Conservation (phyloP, 2,113 vertebrate species). For the Tichodroma muraria region DNA sequence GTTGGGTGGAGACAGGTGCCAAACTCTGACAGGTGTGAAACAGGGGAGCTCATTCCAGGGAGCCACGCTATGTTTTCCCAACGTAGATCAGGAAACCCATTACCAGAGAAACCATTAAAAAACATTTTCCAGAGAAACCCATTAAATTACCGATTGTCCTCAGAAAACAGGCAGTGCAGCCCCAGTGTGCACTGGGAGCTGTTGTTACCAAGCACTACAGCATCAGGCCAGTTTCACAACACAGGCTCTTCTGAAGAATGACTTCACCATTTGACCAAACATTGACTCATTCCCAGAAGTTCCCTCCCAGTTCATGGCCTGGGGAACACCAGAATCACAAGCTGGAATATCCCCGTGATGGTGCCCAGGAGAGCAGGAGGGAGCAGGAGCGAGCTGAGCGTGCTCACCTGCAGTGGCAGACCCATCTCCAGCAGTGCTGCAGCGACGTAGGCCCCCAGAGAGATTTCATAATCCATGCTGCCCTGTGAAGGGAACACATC, state of each 20-base stretch:
- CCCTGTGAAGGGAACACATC: slow-evolving; percentile 57
- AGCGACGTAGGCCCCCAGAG: slow-evolving; percentile 77
- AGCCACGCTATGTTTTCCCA: background rate
- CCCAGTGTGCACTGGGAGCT: background rate
- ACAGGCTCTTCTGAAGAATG: background rate
- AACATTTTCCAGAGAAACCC: background rate
- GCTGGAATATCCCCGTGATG: rapidly evolving
- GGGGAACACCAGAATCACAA: background rate
- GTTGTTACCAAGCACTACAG: background rate
- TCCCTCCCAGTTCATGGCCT: background rate
- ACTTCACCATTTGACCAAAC: background rate
- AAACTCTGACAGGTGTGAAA: background rate
- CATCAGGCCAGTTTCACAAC: background rate
- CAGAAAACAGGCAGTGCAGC: background rate
- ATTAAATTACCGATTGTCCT: background rate
- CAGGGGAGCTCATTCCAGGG: background rate
- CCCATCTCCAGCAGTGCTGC: slow-evolving; percentile 80
- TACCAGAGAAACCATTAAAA: background rate
- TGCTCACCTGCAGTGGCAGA: slow-evolving; percentile 61
- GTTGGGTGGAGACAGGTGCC: background rate
- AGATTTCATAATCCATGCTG: slow-evolving; percentile 74
- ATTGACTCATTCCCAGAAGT: background rate
- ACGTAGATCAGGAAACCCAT: too few species aligned
- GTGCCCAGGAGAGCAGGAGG: background rate
- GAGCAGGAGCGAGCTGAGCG: rapidly evolving